phyloP scores from a whole-genome alignment of 2,888 invertebrate genomes.

The Nomada ferruginata region DNA sequence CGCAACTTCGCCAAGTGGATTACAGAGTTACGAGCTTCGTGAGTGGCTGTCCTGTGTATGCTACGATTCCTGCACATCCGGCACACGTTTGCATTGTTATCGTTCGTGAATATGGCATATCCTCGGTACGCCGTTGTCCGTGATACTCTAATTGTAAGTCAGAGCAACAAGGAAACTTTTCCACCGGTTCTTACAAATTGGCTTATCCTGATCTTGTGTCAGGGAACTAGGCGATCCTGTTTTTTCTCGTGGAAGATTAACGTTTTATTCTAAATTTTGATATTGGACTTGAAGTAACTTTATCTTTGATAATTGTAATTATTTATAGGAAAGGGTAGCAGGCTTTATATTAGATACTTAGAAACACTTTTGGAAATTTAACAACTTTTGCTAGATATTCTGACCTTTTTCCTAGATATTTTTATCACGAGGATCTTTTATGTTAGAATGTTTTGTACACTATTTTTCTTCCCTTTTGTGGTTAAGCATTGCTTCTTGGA shows the following conservation, averaged over 20 bases:
- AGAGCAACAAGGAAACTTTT: not conserved
- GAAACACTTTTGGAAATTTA: too few relatives aligned
- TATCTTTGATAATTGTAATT: too few relatives aligned
- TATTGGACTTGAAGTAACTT: too few relatives aligned
- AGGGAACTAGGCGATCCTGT: not conserved
- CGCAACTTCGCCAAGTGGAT: constrained; percentile 54
- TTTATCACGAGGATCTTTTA: too few relatives aligned
- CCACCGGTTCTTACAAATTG: constrained; percentile 8
- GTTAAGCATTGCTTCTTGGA: too few relatives aligned
- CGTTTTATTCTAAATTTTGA: not conserved
- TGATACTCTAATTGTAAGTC: constrained; percentile 6
- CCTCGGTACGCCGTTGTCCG: constrained; percentile 14
- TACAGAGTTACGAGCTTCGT: constrained; percentile 50
- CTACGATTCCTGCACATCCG: constrained; percentile 42
- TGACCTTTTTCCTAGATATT: too few relatives aligned
- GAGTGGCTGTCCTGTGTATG: constrained; percentile 41
- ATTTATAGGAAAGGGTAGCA: too few relatives aligned
- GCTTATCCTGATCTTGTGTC: not conserved
- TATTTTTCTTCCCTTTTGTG: too few relatives aligned
- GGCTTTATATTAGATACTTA: too few relatives aligned
- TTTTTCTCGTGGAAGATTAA: not conserved
- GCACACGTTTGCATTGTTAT: constrained; percentile 51
- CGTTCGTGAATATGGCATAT: constrained; percentile 22
- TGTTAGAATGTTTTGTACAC: too few relatives aligned
- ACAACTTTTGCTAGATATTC: too few relatives aligned